A percentile compares a stretch with the other conserved stretches of the same genome.
Conservation (phyloP, 2,113 vertebrate species). For the Tiliqua scincoides region DNA sequence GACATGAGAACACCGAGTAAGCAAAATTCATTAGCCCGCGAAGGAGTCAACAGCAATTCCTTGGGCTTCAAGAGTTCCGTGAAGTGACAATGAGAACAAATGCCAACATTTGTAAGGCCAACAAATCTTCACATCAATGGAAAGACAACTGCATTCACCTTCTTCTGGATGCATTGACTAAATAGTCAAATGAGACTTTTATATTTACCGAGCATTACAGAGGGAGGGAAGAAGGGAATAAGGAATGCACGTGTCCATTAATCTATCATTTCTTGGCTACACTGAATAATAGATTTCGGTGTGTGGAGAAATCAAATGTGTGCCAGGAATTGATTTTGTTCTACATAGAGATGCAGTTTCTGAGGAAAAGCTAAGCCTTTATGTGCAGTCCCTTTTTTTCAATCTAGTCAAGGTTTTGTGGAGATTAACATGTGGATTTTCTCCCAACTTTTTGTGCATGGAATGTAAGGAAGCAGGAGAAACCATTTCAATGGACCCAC, state of each 20-base stretch:
- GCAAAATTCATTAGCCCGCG: constrained; percentile 39
- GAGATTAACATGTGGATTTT: not conserved
- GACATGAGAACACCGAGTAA: constrained; percentile 34
- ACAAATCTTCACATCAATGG: not conserved
- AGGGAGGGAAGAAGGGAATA: not conserved
- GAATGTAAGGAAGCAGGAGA: not conserved
- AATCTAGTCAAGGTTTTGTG: not conserved
- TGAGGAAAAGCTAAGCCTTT: not conserved
- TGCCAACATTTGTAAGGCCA: not conserved
- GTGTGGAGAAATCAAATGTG: not conserved
- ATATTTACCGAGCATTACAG: not conserved
- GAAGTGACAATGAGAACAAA: constrained; percentile 4
- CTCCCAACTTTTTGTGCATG: not conserved
- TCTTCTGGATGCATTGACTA: not conserved
- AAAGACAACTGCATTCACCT: constrained; percentile 31
- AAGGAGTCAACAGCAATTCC: not conserved
- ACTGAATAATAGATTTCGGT: not conserved
- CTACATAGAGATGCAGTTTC: not conserved
- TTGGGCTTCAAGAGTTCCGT: constrained; percentile 29
- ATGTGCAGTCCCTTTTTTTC: not conserved
- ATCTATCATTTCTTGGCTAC: not conserved
- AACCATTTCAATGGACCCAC: not conserved
- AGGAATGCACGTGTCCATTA: not conserved
- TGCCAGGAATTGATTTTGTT: not conserved
- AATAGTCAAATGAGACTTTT: constrained; percentile 16